A percentile compares a stretch with the other conserved stretches of the same genome.
Conservation (phyloP, 2,113 vertebrate species). For the Eulacestoma nigropectus region DNA sequence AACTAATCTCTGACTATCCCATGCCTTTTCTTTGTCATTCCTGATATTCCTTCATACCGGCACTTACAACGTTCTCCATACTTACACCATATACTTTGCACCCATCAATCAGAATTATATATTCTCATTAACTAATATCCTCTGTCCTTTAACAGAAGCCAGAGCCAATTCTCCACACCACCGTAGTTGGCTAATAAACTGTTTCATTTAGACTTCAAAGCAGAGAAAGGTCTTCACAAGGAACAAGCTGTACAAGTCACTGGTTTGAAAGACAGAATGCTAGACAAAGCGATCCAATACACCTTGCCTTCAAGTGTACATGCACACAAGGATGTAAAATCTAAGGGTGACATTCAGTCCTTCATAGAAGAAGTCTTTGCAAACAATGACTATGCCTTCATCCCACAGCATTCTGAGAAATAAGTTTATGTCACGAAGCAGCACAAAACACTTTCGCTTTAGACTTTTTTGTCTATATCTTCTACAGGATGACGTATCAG, state of each 20-base stretch:
- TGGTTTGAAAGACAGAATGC: not conserved
- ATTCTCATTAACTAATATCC: not conserved
- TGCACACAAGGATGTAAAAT: not conserved
- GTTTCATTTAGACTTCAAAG: not conserved
- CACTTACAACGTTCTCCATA: not conserved
- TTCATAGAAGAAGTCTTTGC: not conserved
- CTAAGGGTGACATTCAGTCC: not conserved
- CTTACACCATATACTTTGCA: not conserved
- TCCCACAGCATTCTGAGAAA: not conserved
- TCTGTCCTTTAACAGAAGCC: not conserved
- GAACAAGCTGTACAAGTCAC: not conserved
- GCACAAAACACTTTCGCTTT: not conserved
- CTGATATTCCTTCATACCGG: not conserved
- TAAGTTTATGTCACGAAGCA: not conserved
- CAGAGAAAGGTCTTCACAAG: not conserved
- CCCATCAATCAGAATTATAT: not conserved
- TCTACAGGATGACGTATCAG: not conserved
- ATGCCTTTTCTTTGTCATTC: not conserved
- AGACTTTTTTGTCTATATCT: not conserved
- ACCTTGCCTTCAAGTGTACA: not conserved
- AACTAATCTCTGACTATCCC: not conserved
- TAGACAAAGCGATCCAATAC: not conserved
- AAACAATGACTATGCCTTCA: not conserved
- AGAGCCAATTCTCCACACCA: not conserved
- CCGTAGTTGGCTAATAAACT: not conserved